Conservation (phyloP, 1,140 invertebrate genomes). For the Drosophila repletoides region DNA sequence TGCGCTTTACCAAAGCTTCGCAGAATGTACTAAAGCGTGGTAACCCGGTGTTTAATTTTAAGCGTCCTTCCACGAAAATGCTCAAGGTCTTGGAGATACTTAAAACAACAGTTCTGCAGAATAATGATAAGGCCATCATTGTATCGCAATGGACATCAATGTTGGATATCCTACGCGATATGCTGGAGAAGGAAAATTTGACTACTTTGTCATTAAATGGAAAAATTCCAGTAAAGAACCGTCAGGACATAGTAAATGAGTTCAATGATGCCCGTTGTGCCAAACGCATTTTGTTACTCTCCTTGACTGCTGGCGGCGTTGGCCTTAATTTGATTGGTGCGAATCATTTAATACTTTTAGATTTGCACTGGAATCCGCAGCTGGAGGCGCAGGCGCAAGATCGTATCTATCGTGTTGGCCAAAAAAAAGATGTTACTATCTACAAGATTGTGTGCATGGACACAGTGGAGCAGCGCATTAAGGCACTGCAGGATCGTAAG, state of each 20-base stretch:
- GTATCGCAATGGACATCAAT: constrained; percentile 94
- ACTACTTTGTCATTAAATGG: constrained; percentile 87
- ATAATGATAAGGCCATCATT: constrained; percentile 89
- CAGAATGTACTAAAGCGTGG: constrained; percentile 84
- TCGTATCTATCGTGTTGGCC: constrained; percentile 94
- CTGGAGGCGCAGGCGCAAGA: constrained; percentile 96
- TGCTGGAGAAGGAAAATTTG: constrained; percentile 84
- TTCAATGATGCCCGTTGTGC: constrained; percentile 87
- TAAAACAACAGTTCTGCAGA: constrained; percentile 83
- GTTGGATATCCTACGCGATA: constrained; percentile 86
- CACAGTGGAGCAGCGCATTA: constrained; percentile 93
- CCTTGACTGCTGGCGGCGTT: constrained; percentile 94
- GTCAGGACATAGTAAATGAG: constrained; percentile 86
- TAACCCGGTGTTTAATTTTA: constrained; percentile 88
- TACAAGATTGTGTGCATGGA: constrained; percentile 93
- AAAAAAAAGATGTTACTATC: constrained; percentile 90
- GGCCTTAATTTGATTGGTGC: constrained; percentile 95
- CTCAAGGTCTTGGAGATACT: constrained; percentile 85
- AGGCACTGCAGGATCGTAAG: constrained; percentile 91
- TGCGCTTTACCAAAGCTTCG: constrained; percentile 83
- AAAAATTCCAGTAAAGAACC: constrained; percentile 85
- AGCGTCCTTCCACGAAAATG: constrained; percentile 87
- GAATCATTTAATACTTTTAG: constrained; percentile 94
- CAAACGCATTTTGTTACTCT: constrained; percentile 88
- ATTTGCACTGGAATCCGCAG: constrained; percentile 98